Evolutionary conservation across 2,888 invertebrate genomes (phyloP), one percentile per base, ranked within the genome.

Genomic region (Lycaena phlaeas): DNA sequence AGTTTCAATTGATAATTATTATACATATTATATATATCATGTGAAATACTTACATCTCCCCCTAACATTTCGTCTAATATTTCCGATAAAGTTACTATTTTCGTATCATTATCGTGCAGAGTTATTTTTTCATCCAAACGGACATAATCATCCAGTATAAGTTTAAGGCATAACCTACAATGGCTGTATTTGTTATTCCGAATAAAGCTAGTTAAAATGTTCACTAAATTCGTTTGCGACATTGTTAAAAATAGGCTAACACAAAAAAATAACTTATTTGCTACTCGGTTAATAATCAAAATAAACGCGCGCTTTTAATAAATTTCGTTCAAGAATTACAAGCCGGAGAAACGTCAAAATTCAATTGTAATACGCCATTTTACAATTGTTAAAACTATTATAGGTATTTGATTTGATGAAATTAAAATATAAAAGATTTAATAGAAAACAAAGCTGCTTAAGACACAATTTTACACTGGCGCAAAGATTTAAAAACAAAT

Each of bases 91-190:
- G 59, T 52, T 30, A 57, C 48, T 38, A 64, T 60, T 25, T n/a
- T n/a, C 15, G 37, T 40, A 25, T 44, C 48, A 36, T 43, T 48
- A 5, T 50, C 41, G 18, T 11, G 52, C 39, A 45, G 67, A 58
- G 60, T 58, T 3, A 78, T 62, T 26, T 54, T 52, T 49, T 81
- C 77, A 6, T 64, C 51, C 39, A 79, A 68, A 27, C 61, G 61
- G n/a, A 75, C 68, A 30, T 67, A 78, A 11, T 58, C 51, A 17
- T 64, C 59, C 36, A 59, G 48, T 27, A 77, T 65, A 40, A 45
- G 48, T 40, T 62, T 61, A 31, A 79, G 50, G 52, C 82, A 82
- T 73, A 82, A 73, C 71, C 81, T 77, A 52, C 82, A 82, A 62
- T 81, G 65, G 39, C 67, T 76, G 43, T 59, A 71, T 18, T 53